A percentile compares a stretch with the other conserved stretches of the same genome.
These are phyloP conservation scores for Stomatorhinus walkeri DNA, from an alignment of 2,797 vertebrate species.

Conservation along the genomic window DNA sequence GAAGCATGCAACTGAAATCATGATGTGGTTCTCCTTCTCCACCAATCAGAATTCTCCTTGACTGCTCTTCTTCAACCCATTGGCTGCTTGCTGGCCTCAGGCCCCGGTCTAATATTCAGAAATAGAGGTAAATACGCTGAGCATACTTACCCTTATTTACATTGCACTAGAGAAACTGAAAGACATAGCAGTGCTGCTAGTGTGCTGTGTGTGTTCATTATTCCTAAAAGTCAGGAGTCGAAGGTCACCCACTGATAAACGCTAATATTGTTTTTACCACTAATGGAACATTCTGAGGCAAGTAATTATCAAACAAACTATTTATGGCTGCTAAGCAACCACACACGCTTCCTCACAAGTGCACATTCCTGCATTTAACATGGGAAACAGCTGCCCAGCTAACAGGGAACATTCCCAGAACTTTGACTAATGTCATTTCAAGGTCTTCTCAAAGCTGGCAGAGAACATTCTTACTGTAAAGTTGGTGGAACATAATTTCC, in stretches of 20 bases:
- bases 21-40: background rate
- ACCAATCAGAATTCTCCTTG: background rate
- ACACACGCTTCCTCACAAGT: background rate
- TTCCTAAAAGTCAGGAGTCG: background rate
- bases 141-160: background rate
- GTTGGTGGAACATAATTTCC: background rate
- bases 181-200: background rate
- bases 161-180: background rate
- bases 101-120: background rate
- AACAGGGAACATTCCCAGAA: background rate
- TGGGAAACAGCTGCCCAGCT: background rate
- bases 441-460: background rate
- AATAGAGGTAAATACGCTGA: background rate
- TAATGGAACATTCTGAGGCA: background rate
- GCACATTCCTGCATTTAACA: background rate
- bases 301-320: background rate
- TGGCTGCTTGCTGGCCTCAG: background rate
- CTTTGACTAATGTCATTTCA: background rate
- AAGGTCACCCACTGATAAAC: background rate
- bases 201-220: background rate
- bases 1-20: background rate
- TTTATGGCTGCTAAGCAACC: background rate
- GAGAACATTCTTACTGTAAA: background rate
- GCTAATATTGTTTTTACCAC: background rate
- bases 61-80: background rate